Percentiles rank a stretch among this genome's conserved stretches.
Conservation (phyloP, 2,888 invertebrate species). For the Ypsolopha scabrella region DNA sequence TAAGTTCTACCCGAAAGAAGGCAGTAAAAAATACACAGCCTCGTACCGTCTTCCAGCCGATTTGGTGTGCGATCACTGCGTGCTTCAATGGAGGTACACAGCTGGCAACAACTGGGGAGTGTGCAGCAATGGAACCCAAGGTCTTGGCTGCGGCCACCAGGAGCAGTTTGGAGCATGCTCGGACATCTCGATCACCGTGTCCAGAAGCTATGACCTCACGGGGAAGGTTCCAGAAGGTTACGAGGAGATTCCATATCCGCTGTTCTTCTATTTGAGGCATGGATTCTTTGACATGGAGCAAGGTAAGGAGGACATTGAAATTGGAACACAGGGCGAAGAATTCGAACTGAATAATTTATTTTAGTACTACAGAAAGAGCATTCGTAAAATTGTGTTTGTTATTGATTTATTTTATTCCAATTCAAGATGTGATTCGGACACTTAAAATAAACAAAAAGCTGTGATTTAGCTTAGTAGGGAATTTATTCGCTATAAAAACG, state of each 20-base stretch:
- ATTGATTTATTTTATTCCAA: too few relatives aligned
- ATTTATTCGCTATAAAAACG: too few relatives aligned
- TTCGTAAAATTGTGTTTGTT: too few relatives aligned
- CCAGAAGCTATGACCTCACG: constrained; percentile 31
- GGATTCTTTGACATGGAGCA: constrained; percentile 22
- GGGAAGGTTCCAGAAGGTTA: constrained; percentile 1
- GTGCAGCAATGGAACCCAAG: constrained; percentile 76
- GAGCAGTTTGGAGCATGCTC: constrained; percentile 88
- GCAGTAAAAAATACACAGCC: constrained; percentile 77
- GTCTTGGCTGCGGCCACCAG: constrained; percentile 87
- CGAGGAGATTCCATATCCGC: constrained; percentile 15
- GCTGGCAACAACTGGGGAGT: constrained; percentile 88
- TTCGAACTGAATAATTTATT: too few relatives aligned
- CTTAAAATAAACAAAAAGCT: too few relatives aligned
- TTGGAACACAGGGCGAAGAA: background rate
- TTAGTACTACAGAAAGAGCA: too few relatives aligned
- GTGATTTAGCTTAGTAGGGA: too few relatives aligned
- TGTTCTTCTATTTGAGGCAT: constrained; percentile 20
- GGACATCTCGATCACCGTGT: constrained; percentile 76
- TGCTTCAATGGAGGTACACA: constrained; percentile 88
- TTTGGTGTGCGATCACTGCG: constrained; percentile 81
- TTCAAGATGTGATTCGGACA: too few relatives aligned
- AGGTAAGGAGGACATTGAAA: constrained; percentile 16
- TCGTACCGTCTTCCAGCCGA: constrained; percentile 71
- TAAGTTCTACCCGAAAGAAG: constrained; percentile 77